Base-by-base conservation (phyloP, 1,140 invertebrate genomes). In the Lutraria rhynchaena region DNA sequence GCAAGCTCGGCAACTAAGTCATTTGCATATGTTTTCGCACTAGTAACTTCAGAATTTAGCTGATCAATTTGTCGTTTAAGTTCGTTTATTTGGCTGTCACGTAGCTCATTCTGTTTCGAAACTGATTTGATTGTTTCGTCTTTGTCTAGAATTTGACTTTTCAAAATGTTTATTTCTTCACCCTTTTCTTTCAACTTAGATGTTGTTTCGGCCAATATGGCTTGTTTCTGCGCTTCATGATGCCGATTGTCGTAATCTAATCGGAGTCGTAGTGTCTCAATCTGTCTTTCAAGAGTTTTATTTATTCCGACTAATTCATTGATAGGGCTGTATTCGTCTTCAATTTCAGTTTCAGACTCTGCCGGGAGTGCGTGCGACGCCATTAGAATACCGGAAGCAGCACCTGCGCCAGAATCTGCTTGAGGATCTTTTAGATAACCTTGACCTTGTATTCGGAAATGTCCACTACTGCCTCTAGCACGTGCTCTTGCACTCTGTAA, bases 241-340 rank as follows among this genome's bases (percentile, higher is more conserved):
- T 87, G 82, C 1, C 77, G 81, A 15, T 44, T 17, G 61, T 86
- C 87, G 41, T 87, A 81, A 11, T 86, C 82, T 13, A 87, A 60
- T 33, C 85, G 75, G 15, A 88, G 57, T 4, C 81, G 44, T 11
- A 88, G 73, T 4, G 86, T 83, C 24, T 88, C 87, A 55, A 87
- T 86, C 61, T 87, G 82, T 61, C 78, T 73, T 51, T 86, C 82
- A 13, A 88, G 70, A 11, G 74, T 76, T 58, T 74, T 55, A 71
- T 88, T 88, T 24, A 88, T 78, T 5, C 70, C 76, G 17, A 76
- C 37, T 11, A 85, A 41, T 33, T 71, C 44, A 27, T 77, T 58
- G 31, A 81, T 27, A 15, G 76, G 63, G 37, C 73, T 74, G 33
- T 37, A 49, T 22, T 71, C 53, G 11, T 61, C 69, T 19, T 81